Base-by-base conservation (phyloP, 1,140 invertebrate species). In the Teleopsis dalmanni region DNA sequence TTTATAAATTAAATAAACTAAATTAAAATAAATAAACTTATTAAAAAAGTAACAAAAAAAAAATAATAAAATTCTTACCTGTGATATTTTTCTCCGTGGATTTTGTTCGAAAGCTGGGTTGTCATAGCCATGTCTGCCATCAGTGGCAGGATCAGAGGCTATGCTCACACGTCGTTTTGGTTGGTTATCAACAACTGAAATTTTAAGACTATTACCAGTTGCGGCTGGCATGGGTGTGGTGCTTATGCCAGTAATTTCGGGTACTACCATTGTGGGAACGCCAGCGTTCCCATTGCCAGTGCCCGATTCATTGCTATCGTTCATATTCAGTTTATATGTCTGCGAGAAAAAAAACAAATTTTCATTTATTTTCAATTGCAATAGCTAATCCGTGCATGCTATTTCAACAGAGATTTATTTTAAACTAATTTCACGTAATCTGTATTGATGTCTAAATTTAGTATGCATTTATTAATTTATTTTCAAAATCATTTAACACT, bases 1-100 rank as follows among this genome's bases (percentile, higher is more conserved):
- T 29, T 13, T 13, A 29, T 13, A 29, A 7, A 29, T 29, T 13
- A 29, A 7, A 29, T 13, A 29, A 29, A 29, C 27, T 29, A 29
- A 29, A 7, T 29, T 13, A 8, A 8, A 29, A 29, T 7, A 29
- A n/a, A n/a, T n/a, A n/a, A n/a, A n/a, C n/a, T n/a, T n/a, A n/a
- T n/a, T n/a, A n/a, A n/a, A n/a, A n/a, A n/a, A n/a, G n/a, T n/a
- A n/a, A n/a, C n/a, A n/a, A n/a, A n/a, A n/a, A n/a, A n/a, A n/a
- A n/a, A n/a, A n/a, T n/a, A n/a, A n/a, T n/a, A n/a, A n/a, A n/a
- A n/a, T n/a, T n/a, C 48, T 66, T 42, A 71, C 68, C 60, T 71
- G 68, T 50, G 68, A 71, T 47, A 68, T 68, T 66, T 71, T 71
- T 31, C 68, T 56, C 45, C 57, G 55, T 35, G 68, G 67, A 54